Evolutionary conservation across 1,140 invertebrate species (phyloP), one percentile per base, ranked within the genome.

Genomic region (Lithobius niger): DNA sequence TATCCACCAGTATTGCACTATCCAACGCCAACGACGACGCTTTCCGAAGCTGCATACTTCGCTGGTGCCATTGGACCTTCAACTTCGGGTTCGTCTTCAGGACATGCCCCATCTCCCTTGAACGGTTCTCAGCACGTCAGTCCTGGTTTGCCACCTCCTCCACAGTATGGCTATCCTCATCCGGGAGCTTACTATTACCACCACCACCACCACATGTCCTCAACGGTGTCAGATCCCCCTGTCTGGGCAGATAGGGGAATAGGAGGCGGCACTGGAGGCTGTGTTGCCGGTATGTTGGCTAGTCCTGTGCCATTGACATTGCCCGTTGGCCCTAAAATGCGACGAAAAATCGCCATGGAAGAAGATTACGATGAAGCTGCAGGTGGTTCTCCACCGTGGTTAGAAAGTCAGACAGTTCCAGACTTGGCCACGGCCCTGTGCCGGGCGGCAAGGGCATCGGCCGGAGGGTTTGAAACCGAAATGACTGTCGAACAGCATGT

Each of bases 121-220:
- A 57, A 62, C 74, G 70, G 43, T 4, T 45, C 43, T 71, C 57
- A 62, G 49, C 61, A 62, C 31, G 59, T 61, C 40, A 44, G 52
- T 15, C 56, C 59, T 54, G 18, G 16, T 6, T 18, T 45, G 43
- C 53, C 54, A 26, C 13, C 28, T 47, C 44, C 44, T 26, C 15
- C 56, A 53, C 54, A 10, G 6, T 26, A 31, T 52, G 15, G 43
- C 42, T 44, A 18, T 25, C 27, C 31, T 52, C 50, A 57, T 57
- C 42, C 60, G 52, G 57, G 44, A 28, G 47, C 22, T 48, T 54
- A 18, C 44, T 52, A 19, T 59, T 54, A n/a, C n/a, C n/a, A n/a
- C 27, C 54, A 44, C 43, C 58, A 15, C 43, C 58, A 0, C 55
- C 58, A 2, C 43, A 55, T n/a, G n/a, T n/a, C 31, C n/a, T 10